phyloP scores from a whole-genome alignment of 2,888 invertebrate species.

The Neocrepidodera transversa region DNA sequence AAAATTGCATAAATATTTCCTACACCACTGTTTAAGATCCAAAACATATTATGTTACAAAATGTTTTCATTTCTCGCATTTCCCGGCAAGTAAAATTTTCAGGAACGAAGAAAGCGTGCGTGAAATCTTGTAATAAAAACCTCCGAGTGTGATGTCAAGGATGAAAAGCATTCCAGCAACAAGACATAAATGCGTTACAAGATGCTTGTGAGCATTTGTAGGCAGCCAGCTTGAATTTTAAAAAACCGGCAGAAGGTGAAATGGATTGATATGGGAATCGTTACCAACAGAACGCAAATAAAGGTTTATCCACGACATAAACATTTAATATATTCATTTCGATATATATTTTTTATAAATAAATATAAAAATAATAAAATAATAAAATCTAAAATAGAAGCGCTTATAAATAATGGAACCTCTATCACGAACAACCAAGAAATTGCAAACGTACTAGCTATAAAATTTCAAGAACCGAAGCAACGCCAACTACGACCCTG shows the following conservation, averaged over 20 bases:
- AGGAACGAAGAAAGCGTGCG: slow-evolving; percentile 19
- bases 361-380: no score
- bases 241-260: neutral
- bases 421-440: no score
- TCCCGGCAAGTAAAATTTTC: slow-evolving; percentile 2
- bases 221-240: neutral
- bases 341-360: no score
- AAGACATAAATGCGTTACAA: slow-evolving; percentile 16
- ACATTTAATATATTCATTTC: no score
- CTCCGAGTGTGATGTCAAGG: slow-evolving; percentile 19
- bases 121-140: slow-evolving; percentile 25
- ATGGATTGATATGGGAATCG: neutral
- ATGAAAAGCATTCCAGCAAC: slow-evolving; percentile 17
- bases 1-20: no score
- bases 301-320: no score
- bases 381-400: no score
- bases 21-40: neutral
- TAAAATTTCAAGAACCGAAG: no score
- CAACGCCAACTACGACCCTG: no score
- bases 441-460: no score
- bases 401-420: no score
- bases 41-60: neutral
- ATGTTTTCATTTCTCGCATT: slow-evolving; percentile 10
- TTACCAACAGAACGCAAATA: no score
- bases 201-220: neutral